Evolutionary conservation across 2,797 vertebrate species (phyloP).

Genomic region (Austrolebias charrua): DNA sequence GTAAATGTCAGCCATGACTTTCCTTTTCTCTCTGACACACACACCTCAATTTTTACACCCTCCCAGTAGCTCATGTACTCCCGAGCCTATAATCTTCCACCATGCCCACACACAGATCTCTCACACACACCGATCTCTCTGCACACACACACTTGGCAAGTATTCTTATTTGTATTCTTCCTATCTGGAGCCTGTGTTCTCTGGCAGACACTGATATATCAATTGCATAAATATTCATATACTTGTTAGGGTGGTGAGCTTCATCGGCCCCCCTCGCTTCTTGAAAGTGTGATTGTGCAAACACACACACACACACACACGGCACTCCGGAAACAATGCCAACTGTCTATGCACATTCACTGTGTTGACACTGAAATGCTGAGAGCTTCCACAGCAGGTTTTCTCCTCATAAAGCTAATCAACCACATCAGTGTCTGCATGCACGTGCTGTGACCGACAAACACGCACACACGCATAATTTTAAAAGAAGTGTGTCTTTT

Average conservation of each 20-base stretch:
- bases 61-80: slow-evolving; percentile 52
- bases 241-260: slow-evolving; percentile 50
- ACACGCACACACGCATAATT: slow-evolving; percentile 8
- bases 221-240: slow-evolving; percentile 72
- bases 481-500: slow-evolving; percentile 12
- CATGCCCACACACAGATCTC: slow-evolving; percentile 51
- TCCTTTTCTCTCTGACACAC: slow-evolving; percentile 39
- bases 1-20: slow-evolving; percentile 71
- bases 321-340: slow-evolving; percentile 29
- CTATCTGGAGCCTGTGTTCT: slow-evolving; percentile 55
- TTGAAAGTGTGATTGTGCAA: slow-evolving; percentile 10
- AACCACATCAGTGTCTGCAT: slow-evolving; percentile 31
- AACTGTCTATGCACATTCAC: slow-evolving; percentile 22
- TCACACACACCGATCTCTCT: slow-evolving; percentile 21
- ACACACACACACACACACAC: neutral
- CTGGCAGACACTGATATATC: slow-evolving; percentile 65
- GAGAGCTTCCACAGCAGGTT: slow-evolving; percentile 31
- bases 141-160: slow-evolving; percentile 44
- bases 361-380: slow-evolving; percentile 23
- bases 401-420: slow-evolving; percentile 34
- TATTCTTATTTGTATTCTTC: slow-evolving; percentile 73
- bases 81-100: slow-evolving; percentile 59
- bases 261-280: slow-evolving; percentile 34
- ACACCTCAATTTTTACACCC: slow-evolving; percentile 50
- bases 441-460: neutral